phyloP scores from a whole-genome alignment of 2,797 vertebrate species.

The Siniperca scherzeri region DNA sequence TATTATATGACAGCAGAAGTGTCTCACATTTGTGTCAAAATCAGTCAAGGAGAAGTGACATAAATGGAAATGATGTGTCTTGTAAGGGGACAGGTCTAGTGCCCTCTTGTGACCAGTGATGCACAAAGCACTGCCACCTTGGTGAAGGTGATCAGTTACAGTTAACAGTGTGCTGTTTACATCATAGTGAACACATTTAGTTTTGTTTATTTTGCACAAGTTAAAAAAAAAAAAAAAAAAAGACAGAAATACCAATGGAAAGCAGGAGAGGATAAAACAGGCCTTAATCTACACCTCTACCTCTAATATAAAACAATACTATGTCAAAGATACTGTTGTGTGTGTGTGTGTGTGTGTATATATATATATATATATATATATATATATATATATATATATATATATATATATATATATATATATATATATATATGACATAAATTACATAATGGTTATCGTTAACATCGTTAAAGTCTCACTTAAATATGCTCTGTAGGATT shows the following conservation, averaged over 20 bases:
- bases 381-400: no score
- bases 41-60: slow-evolving; percentile 42
- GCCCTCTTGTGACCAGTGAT: slow-evolving; percentile 68
- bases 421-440: background rate
- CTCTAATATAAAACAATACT: background rate
- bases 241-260: no score
- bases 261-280: no score
- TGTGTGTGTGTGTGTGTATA: no score
- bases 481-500: no score
- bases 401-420: no score
- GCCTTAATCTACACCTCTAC: background rate
- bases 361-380: no score
- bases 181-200: background rate
- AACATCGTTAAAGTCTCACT: no score
- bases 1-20: slow-evolving; percentile 36
- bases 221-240: background rate
- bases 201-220: background rate
- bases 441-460: no score
- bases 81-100: slow-evolving; percentile 30
- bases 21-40: slow-evolving; percentile 44
- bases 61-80: slow-evolving; percentile 20
- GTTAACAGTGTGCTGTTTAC: background rate
- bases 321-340: background rate
- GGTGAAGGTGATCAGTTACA: slow-evolving; percentile 21
- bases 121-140: slow-evolving; percentile 34